Evolutionary conservation across 2,888 invertebrate genomes (phyloP), one percentile per base, ranked within the genome.

Genomic region (Sinopyrophorus schimmeli): DNA sequence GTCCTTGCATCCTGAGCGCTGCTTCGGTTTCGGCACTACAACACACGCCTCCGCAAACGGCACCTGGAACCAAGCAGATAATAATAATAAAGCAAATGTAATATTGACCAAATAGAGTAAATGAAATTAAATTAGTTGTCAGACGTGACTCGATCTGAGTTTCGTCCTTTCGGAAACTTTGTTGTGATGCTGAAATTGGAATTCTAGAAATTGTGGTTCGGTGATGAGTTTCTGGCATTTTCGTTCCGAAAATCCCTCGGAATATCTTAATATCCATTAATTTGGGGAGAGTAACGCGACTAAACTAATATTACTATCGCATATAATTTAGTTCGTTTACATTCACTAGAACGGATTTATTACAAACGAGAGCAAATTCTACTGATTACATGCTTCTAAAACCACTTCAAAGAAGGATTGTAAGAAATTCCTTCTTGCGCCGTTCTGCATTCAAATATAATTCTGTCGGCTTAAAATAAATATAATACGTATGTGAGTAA

Each of bases 11-110:
- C 54, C 79, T 76, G 50, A 87, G 74, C 41, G 76, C 76, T 15
- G 73, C 71, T 71, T 89, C 89, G 67, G 79, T 79, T 44, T 77
- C 79, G 51, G 79, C 76, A 17, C 83, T 82, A 72, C 89, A 89
- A 66, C 89, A 89, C 56, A 78, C 76, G 0, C 85, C 84, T 5
- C 77, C 77, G 63, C 85, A 86, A 53, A 78, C 75, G 50, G 76
- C 69, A 46, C 81, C 84, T 83, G 74, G 1, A 67, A 69, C 56
- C 57, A 63, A 63, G 55, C 9, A 6, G 11, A 17, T 7, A 38
- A 38, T 9, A 27, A 27, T n/a, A 1, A n/a, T n/a, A n/a, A n/a
- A 18, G 18, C 6, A 18, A 6, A 18, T 18, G 4, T 26, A 26
- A 32, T 32, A 27, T 27, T 27, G 7, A 5, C 27, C 11, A 27